Base-by-base conservation (phyloP, 2,113 vertebrate genomes). In the Mobula hypostoma region DNA sequence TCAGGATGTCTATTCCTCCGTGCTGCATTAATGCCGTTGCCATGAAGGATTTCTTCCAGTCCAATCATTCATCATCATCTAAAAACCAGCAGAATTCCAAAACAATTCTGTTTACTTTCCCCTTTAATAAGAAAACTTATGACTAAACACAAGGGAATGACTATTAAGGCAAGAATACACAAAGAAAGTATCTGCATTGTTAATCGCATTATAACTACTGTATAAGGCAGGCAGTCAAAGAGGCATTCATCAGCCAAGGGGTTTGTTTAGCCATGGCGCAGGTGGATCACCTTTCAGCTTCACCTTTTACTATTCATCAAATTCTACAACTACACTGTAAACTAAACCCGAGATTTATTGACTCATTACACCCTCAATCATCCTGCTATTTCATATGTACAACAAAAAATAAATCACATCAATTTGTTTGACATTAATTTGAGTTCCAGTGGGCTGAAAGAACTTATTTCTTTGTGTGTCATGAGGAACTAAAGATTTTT, bases 291-390 rank as follows among this genome's bases (percentile, higher is more conserved):
- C 83, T 87, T 48, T 56, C 27, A 88, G 24, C 58, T 7, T 66
- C 63, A 32, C 27, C 58, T 90, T 5, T 91, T n/a, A 70, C 63
- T 91, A 91, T 91, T 70, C 63, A 70, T 68, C 88, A 91, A n/a
- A 36, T 4, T 1, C 88, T 36, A 5, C 15, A 2, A 66, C 0
- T 66, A 29, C 66, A 0, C 58, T 58, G 9, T 87, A 87, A 87
- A 87, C 7, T 29, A 87, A 56, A 90, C 2, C 40, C 40, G 1
- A 27, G 66, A 90, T 90, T 66, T 66, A 90, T 66, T 90, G 61
- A 58, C 85, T 66, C 66, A 7, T 90, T 90, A 66, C 14, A 2
- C 24, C 61, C 27, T 90, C 85, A 61, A 40, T 82, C 85, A 63
- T 63, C 27, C 24, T 66, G 14, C 56, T 68, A n/a, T 68, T 66